A percentile compares a stretch with the other conserved stretches of the same genome.
Conservation (phyloP, 2,888 invertebrate genomes). For the Megalurothrips usitatus region DNA sequence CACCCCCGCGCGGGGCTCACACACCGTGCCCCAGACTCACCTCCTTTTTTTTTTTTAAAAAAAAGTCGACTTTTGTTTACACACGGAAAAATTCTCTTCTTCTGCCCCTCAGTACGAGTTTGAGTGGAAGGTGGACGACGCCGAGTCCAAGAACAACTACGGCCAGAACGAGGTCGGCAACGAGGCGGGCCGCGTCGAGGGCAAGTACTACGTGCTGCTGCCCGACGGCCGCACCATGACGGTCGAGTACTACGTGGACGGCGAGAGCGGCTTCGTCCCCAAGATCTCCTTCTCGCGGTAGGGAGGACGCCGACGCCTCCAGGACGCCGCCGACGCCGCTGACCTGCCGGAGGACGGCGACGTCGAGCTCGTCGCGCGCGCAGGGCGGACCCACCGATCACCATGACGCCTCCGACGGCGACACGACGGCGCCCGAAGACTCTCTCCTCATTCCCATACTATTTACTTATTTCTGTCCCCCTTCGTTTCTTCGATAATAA, state of each 20-base stretch:
- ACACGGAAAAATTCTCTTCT: no score
- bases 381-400: no score
- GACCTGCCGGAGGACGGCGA: neutral
- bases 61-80: no score
- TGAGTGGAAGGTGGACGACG: conserved; percentile 69
- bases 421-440: no score
- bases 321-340: neutral
- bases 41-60: no score
- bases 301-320: neutral
- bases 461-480: no score
- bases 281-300: conserved; percentile 54
- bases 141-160: conserved; percentile 62
- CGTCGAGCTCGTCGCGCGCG: neutral
- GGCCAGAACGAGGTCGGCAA: conserved; percentile 65
- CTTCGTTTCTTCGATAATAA: no score
- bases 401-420: no score
- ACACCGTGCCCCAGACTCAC: no score
- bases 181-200: conserved; percentile 58
- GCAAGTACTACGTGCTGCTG: conserved; percentile 62
- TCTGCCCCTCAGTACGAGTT: conserved; percentile 60
- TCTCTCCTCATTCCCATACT: no score
- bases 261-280: conserved; percentile 67
- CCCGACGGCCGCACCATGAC: conserved; percentile 70
- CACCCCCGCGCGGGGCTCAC: no score
- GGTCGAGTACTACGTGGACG: conserved; percentile 66